These are phyloP conservation scores for Trididemnum miniatum DNA, from an alignment of 23 tunicate species.

Conservation along the genomic window DNA sequence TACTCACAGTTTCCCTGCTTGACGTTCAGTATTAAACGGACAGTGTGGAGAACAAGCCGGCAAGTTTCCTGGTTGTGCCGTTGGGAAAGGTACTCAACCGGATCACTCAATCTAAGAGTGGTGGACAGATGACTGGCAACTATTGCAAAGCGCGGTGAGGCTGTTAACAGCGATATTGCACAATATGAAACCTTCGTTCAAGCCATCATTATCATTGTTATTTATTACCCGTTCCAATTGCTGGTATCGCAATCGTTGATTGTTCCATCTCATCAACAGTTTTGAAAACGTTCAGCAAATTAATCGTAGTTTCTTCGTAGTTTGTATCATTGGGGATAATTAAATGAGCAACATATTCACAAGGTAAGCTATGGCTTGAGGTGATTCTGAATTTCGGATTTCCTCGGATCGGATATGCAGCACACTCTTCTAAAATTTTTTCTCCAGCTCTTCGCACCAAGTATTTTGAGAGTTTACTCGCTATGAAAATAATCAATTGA, in stretches of 20 bases:
- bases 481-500: not conserved
- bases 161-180: too few relatives aligned
- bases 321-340: not conserved
- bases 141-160: too few relatives aligned
- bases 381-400: not conserved
- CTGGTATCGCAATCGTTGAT: not conserved
- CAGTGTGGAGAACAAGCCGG: too few relatives aligned
- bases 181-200: too few relatives aligned
- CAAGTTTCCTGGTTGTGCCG: too few relatives aligned
- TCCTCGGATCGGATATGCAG: not conserved
- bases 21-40: too few relatives aligned
- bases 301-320: not conserved
- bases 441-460: not conserved
- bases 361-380: not conserved
- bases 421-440: not conserved
- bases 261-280: not conserved
- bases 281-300: not conserved
- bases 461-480: not conserved
- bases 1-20: too few relatives aligned
- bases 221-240: slow-evolving; percentile 15
- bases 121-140: too few relatives aligned
- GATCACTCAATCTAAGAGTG: too few relatives aligned
- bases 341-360: not conserved
- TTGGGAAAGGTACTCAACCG: too few relatives aligned
- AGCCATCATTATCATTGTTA: too few relatives aligned